Conservation (phyloP, 2,113 vertebrate species). For the Carollia perspicillata region DNA sequence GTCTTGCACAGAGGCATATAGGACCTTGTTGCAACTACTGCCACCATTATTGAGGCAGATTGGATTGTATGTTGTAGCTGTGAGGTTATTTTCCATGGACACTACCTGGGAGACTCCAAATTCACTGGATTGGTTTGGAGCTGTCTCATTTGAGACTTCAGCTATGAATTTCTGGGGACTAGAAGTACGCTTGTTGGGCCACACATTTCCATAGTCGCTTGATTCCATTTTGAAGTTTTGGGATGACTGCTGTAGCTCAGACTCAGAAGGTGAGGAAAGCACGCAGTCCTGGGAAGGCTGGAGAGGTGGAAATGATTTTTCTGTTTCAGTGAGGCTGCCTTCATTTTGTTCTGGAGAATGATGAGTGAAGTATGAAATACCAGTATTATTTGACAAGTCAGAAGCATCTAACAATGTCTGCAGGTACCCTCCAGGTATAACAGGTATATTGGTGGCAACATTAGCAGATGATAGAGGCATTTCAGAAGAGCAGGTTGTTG, state of each 20-base stretch:
- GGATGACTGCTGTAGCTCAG: constrained; percentile 94
- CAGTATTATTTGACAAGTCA: constrained; percentile 89
- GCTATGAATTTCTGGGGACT: constrained; percentile 86
- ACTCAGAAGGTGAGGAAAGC: constrained; percentile 93
- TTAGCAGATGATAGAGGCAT: constrained; percentile 90
- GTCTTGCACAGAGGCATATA: constrained; percentile 93
- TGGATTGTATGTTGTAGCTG: constrained; percentile 89
- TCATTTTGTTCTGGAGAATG: constrained; percentile 88
- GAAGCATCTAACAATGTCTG: constrained; percentile 98
- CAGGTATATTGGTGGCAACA: constrained; percentile 90
- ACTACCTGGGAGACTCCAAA: constrained; percentile 83
- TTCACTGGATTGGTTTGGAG: constrained; percentile 85
- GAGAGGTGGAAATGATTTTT: constrained; percentile 92
- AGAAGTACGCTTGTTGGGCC: constrained; percentile 87
- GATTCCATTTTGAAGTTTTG: constrained; percentile 89
- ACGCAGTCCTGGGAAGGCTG: constrained; percentile 94
- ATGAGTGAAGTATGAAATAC: constrained; percentile 92
- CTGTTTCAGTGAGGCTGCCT: constrained; percentile 86
- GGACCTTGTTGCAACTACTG: constrained; percentile 85
- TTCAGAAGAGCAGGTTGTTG: constrained; percentile 92
- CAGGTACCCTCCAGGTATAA: constrained; percentile 98
- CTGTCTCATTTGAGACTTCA: constrained; percentile 79
- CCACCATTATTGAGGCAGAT: constrained; percentile 83
- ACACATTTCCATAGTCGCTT: constrained; percentile 85
- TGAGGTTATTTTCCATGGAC: constrained; percentile 83